phyloP scores from a whole-genome alignment of 2,113 vertebrate genomes.

The Thalassarche chlororhynchos region DNA sequence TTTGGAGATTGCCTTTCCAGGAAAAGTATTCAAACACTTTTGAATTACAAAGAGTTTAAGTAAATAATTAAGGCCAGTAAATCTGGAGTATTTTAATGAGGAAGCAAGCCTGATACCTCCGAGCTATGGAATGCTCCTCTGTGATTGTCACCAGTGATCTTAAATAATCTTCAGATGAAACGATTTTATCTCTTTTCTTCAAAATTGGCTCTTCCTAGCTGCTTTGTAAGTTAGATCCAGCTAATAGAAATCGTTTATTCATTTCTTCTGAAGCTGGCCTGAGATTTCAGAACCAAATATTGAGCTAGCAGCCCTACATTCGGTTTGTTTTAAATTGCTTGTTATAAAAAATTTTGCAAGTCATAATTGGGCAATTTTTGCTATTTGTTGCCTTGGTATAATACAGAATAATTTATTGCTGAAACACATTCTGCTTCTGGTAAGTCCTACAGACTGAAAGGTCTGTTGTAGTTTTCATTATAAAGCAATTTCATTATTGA shows the following conservation, averaged over 20 bases:
- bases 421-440: neutral
- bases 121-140: neutral
- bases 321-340: neutral
- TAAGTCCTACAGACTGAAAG: neutral
- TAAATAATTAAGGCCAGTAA: slow-evolving; percentile 22
- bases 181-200: neutral
- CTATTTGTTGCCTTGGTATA: neutral
- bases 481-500: neutral
- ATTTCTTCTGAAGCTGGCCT: neutral
- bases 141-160: neutral
- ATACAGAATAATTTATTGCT: neutral
- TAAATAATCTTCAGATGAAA: slow-evolving; percentile 22
- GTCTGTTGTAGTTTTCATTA: neutral
- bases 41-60: neutral
- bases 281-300: neutral
- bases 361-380: neutral
- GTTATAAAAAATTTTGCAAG: neutral
- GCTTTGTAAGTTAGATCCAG: neutral
- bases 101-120: neutral
- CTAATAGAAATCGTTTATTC: neutral
- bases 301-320: neutral
- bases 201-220: neutral
- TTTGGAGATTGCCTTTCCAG: neutral
- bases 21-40: neutral
- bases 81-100: slow-evolving; percentile 21